phyloP scores from a whole-genome alignment of 2,113 vertebrate species.

The Cyprinodon brontotheroides region DNA sequence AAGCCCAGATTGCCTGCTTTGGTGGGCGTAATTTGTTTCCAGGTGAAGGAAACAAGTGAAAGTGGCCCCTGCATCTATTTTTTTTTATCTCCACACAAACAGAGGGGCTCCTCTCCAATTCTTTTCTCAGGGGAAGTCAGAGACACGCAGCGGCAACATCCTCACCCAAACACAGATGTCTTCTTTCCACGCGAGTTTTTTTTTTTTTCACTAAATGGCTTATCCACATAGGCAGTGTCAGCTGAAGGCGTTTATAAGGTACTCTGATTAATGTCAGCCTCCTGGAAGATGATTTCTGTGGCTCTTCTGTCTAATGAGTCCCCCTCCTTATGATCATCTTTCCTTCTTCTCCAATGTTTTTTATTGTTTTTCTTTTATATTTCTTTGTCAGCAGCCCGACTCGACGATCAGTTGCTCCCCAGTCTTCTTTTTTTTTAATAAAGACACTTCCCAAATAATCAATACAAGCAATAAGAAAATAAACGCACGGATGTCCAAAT shows the following conservation, averaged over 20 bases:
- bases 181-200: constrained; percentile 1
- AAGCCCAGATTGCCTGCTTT: constrained; percentile 3
- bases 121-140: constrained; percentile 51
- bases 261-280: constrained; percentile 38
- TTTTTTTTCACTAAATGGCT: neutral
- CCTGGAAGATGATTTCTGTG: constrained; percentile 29
- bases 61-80: constrained; percentile 42
- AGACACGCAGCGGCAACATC: constrained; percentile 44
- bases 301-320: constrained; percentile 36
- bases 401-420: constrained; percentile 3
- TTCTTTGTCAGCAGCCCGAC: neutral
- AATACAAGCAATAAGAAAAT: neutral
- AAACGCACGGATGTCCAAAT: constrained; percentile 24
- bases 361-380: too few relatives aligned
- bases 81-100: neutral
- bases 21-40: constrained; percentile 34
- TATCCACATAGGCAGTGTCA: constrained; percentile 10
- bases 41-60: constrained; percentile 52
- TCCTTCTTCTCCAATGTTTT: constrained; percentile 37
- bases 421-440: constrained; percentile 12
- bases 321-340: constrained; percentile 45
- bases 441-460: neutral
- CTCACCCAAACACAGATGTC: constrained; percentile 8
- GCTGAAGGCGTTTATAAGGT: constrained; percentile 21
- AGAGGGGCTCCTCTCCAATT: constrained; percentile 31